Base-by-base conservation (phyloP, 2,888 invertebrate species). In the Drosophila acutilabella region DNA sequence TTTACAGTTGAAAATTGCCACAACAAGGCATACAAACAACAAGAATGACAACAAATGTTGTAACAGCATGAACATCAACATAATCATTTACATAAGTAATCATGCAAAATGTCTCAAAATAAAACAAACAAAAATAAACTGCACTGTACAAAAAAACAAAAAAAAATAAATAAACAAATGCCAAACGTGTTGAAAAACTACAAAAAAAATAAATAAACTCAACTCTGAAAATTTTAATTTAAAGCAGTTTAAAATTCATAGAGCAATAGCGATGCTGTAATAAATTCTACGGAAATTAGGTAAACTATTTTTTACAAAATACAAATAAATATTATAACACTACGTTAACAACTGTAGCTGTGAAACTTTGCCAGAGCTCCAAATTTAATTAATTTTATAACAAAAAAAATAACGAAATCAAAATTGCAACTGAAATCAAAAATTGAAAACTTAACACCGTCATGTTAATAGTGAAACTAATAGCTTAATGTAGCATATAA, bases 81-180 rank as follows among this genome's bases (percentile, higher is more conserved):
- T 76, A 74, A 62, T 73, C 73, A 74, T 81, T 75, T 78, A 68
- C 84, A 74, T 76, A 76, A 71, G 74, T 80, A 76, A 81, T 71
- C 68, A 56, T 67, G 53, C 68, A 52, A 71, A 80, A 73, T 67
- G 60, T 33, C 50, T 42, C 30, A 65, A 71, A 79, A 71, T 68
- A 71, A 76, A 76, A 51, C 60, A 70, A 84, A 81, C 68, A 74
- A 71, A 66, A 79, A 74, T 71, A 67, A 78, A 69, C 59, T 58
- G 61, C 47, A 64, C 23, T 64, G 40, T 65, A 57, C 30, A 60
- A 52, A 47, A 36, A 60, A 20, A 57, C 30, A 60, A 52, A 47
- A 36, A 60, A 20, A 66, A 67, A 65, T 42, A 71, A 65, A 65
- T 42, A 71, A 71, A 59, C 47, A 64, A 72, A 69, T 69, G 68